These are phyloP conservation scores for Aphaenogaster ashmeadi DNA, from an alignment of 1,140 invertebrate species.

Conservation along the genomic window DNA sequence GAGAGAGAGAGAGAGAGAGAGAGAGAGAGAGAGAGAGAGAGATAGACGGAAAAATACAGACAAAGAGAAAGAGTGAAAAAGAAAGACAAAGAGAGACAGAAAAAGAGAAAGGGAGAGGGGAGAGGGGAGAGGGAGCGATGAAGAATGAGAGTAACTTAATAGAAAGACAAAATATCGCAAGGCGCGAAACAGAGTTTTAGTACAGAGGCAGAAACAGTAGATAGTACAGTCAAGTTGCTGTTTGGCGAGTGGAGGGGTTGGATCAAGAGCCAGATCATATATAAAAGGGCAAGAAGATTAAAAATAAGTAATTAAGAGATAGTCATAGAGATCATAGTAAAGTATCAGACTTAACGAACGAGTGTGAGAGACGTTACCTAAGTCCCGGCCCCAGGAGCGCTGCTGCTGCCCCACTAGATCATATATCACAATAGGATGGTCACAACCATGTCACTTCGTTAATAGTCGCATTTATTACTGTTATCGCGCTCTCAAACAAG, in stretches of 20 bases:
- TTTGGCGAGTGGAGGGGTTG: slow-evolving; percentile 23
- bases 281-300: slow-evolving; percentile 62
- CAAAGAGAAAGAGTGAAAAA: slow-evolving; percentile 1
- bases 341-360: slow-evolving; percentile 85
- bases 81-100: slow-evolving; percentile 31
- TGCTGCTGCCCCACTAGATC: slow-evolving; percentile 88
- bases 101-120: slow-evolving; percentile 15
- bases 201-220: slow-evolving; percentile 35
- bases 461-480: slow-evolving; percentile 80
- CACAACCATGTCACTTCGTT: slow-evolving; percentile 84
- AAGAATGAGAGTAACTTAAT: slow-evolving; percentile 50
- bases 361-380: slow-evolving; percentile 87
- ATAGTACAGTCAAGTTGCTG: slow-evolving; percentile 46
- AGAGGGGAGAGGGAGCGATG: slow-evolving; percentile 38
- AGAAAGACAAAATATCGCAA: slow-evolving; percentile 40
- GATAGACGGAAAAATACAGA: slow-evolving; percentile 47
- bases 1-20: slow-evolving; percentile 43
- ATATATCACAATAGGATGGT: slow-evolving; percentile 87
- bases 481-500: slow-evolving; percentile 68
- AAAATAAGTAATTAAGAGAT: slow-evolving; percentile 63
- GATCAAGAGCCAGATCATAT: slow-evolving; percentile 58
- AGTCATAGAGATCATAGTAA: slow-evolving; percentile 80
- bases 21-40: slow-evolving; percentile 40
- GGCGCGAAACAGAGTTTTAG: slow-evolving; percentile 39
- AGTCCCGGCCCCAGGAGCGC: slow-evolving; percentile 87